These are phyloP conservation scores for Apoda limacodes DNA, from an alignment of 2,888 invertebrate genomes.

Conservation along the genomic window DNA sequence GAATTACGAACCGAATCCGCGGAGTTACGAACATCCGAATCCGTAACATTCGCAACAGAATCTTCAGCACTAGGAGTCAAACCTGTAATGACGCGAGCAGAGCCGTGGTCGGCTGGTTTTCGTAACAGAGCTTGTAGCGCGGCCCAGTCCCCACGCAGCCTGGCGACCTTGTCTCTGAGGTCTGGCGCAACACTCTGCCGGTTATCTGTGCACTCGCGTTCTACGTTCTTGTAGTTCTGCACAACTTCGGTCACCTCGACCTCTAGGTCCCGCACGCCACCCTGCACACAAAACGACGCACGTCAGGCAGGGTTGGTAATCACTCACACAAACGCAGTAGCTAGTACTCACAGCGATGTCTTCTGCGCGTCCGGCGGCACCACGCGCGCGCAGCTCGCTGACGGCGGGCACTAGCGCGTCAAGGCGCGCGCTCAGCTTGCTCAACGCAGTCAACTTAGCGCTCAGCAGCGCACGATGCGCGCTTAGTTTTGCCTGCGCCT, in stretches of 20 bases:
- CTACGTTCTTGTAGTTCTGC: constrained; percentile 74
- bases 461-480: constrained; percentile 68
- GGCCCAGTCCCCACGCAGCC: constrained; percentile 32
- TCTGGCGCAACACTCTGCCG: constrained; percentile 32
- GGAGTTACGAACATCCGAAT: too few relatives aligned
- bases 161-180: constrained; percentile 55
- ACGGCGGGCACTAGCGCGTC: constrained; percentile 66
- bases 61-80: too few relatives aligned
- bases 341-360: constrained; percentile 2
- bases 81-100: constrained; percentile 1
- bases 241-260: constrained; percentile 72
- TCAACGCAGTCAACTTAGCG: constrained; percentile 67
- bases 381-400: constrained; percentile 20
- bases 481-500: constrained; percentile 55
- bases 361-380: constrained; percentile 9
- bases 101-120: constrained; percentile 1
- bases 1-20: too few relatives aligned
- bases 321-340: constrained; percentile 20
- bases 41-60: too few relatives aligned
- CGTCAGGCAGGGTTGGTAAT: background rate
- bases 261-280: constrained; percentile 61
- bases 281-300: constrained; percentile 31
- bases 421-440: constrained; percentile 65
- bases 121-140: constrained; percentile 6
- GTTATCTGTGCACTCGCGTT: constrained; percentile 53